Base-by-base conservation (phyloP, 1,140 invertebrate species). In the Brachionus manjavacas region DNA sequence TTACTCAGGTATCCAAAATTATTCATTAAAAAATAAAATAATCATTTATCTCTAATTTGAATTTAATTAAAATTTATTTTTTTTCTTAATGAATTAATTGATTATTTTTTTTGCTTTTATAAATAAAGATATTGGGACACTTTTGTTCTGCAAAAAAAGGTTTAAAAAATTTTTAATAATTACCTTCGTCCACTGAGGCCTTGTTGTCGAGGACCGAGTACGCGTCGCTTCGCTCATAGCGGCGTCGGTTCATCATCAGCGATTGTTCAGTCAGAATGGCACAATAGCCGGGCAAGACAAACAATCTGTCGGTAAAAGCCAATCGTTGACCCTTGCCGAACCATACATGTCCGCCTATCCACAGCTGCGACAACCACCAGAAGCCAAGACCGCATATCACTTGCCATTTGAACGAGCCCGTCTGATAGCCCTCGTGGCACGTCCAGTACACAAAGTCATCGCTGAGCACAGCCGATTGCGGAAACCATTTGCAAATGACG, bases 271-370 rank as follows among this genome's bases (percentile, higher is more conserved):
- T 95, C 11, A 99, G 90, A 7, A 96, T 88, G 0, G 94, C 93
- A 87, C 94, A 94, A 89, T 98, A 99, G 94, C 98, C 96, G 0
- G 96, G 96, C 16, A 94, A 92, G 0, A 99, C 94, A 86, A 98
- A 99, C 9, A 99, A 89, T 89, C 97, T 96, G 87, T 98, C 96
- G 0, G 96, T 98, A 4, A 95, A 93, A 0, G 96, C 96, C 84
- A 99, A 91, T 91, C 97, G 93, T 90, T 99, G 96, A 86, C 95
- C 96, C 90, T 98, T 96, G 0, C 96, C 96, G 1, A 93, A 96
- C 96, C 96, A 99, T 64, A 99, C 95, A 87, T 99, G 96, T 55
- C 98, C 90, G 0, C 95, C 95, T 20, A 98, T 94, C 95, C 96
- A 97, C 0, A 95, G 94, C 88, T 98, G 95, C 0, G 95, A 96